Base-by-base conservation (phyloP, 2,113 vertebrate genomes). In the Anhinga anhinga region DNA sequence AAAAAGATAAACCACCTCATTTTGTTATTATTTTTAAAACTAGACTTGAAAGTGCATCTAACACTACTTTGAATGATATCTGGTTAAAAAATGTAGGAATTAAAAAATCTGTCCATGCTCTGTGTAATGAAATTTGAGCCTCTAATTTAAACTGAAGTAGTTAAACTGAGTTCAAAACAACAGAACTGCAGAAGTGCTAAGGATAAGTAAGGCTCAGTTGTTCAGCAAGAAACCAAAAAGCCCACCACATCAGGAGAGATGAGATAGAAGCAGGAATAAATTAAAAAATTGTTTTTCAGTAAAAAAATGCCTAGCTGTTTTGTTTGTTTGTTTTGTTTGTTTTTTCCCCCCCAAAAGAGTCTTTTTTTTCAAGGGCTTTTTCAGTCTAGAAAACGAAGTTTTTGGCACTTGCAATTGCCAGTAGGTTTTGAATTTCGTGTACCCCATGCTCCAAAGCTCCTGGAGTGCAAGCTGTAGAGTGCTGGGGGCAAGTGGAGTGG, bases 401-500 rank as follows among this genome's bases (percentile, higher is more conserved):
- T 65, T 55, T 59, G 26, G 8, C 7, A 13, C 23, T 26, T 6
- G 2, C 6, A 63, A 5, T 59, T 73, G 5, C 29, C 26, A 44
- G 26, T 5, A 63, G 52, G 9, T 63, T 63, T 92, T 62, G 36
- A 50, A 44, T 67, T 76, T 50, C 0, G 0, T 29, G 25, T 70
- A 44, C 6, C 7, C 6, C 13, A 4, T 59, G 30, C 12, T 20
- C 18, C 8, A 19, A 12, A 73, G 38, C 42, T 0, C 0, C 40
- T 80, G 45, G 12, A 82, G 32, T 4, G 34, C 18, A 55, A 30
- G 23, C 21, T 56, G 27, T 15, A 32, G 56, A 23, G 15, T 12
- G 13, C 8, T 1, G 3, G 12, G 10, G 1, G 12, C 0, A 7
- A 34, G 5, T 0, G 1, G 7, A 10, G 13, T 8, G 29, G 11